Evolutionary conservation across 2,888 invertebrate species (phyloP).

Genomic region (Mylabris sibirica): DNA sequence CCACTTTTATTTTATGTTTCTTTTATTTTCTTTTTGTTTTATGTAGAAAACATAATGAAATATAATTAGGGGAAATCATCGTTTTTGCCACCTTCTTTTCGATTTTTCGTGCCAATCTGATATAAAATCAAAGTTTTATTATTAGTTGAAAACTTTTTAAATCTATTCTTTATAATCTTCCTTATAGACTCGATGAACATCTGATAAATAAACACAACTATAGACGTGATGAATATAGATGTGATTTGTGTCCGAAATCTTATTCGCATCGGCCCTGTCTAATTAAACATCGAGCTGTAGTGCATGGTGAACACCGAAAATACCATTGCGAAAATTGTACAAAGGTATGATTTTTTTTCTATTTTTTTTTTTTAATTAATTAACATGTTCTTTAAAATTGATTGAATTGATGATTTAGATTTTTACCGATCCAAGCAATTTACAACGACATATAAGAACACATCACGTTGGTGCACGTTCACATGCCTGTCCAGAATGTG

Average conservation of each 20-base stretch:
- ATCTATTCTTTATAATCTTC: slow-evolving; percentile 5
- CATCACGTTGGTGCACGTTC: slow-evolving; percentile 95
- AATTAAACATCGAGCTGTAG: slow-evolving; percentile 81
- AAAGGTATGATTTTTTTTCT: slow-evolving; percentile 66
- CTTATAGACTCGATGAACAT: slow-evolving; percentile 80
- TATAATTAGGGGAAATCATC: slow-evolving; percentile 9
- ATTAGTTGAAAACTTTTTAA: not conserved
- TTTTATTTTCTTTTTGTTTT: not conserved
- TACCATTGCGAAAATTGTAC: slow-evolving; percentile 94
- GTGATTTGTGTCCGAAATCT: slow-evolving; percentile 83
- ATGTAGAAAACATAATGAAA: not conserved
- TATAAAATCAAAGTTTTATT: slow-evolving; percentile 10
- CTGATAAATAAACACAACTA: slow-evolving; percentile 80
- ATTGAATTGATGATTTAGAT: slow-evolving; percentile 67
- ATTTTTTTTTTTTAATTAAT: not conserved
- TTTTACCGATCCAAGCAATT: slow-evolving; percentile 95
- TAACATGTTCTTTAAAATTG: no score
- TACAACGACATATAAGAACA: slow-evolving; percentile 95
- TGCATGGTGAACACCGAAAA: slow-evolving; percentile 82
- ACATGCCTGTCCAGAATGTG: slow-evolving; percentile 98
- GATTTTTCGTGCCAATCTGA: slow-evolving; percentile 5
- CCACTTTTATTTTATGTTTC: slow-evolving; percentile 8
- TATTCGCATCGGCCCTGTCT: slow-evolving; percentile 84
- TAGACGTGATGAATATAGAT: slow-evolving; percentile 79
- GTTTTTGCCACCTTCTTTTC: slow-evolving; percentile 12